Evolutionary conservation across 1,140 invertebrate genomes (phyloP), one percentile per base, ranked within the genome.

Genomic region (Drosophila yakuba): DNA sequence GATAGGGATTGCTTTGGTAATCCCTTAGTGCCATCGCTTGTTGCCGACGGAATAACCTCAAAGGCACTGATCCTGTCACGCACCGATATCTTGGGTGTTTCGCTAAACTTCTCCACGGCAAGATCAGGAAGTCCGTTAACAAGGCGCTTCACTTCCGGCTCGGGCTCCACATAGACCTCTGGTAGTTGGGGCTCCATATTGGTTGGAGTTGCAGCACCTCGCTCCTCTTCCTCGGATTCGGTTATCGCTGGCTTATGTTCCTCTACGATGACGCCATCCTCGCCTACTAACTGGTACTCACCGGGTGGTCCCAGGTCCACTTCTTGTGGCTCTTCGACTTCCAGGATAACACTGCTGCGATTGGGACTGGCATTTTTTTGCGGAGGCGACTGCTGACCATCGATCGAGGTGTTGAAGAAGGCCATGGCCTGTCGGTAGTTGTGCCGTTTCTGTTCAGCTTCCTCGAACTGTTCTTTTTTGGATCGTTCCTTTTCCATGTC

Each of bases 381-480:
- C 2, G 64, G 62, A 10, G 86, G 64, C 14, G 84, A 60, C 17
- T 91, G 90, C 17, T 90, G 80, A 2, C 86, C 90, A 58, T 91
- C 90, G 17, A 91, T 80, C n/a, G 90, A 89, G 12, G 88, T 91
- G 25, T 62, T 91, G 47, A 91, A 91, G 68, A 91, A 91, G 2
- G 90, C 90, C 90, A 91, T 91, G 17, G 90, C 90, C 45, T 91
- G 83, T 6, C 86, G 74, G 68, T 91, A 91, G 39, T 91, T 91
- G 7, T 83, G 88, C 0, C 90, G 78, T 14, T 91, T 91, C 15
- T 86, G 74, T 4, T 91, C 89, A 1, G 75, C 85, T 15, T 91
- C 89, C 41, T 91, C 83, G 4, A 60, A n/a, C 28, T 73, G 73
- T 6, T 80, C 60, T 7, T 67, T 88, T 11, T 57, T 62, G 5